phyloP scores from a whole-genome alignment of 2,888 invertebrate genomes.

The Cremastinae sp. region DNA sequence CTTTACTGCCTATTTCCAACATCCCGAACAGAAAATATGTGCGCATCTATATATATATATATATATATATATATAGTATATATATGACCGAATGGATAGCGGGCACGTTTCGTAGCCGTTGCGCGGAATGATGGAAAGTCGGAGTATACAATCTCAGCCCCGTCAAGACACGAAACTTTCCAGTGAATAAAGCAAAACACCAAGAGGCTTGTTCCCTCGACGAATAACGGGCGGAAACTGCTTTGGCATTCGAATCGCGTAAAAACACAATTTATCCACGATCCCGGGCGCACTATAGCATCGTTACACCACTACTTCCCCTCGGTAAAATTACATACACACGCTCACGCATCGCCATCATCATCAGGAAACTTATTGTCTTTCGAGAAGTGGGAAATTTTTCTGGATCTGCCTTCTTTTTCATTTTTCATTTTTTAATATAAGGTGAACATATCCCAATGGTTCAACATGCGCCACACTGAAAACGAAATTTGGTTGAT shows the following conservation, averaged over 20 bases:
- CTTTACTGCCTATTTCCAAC: slow-evolving; percentile 68
- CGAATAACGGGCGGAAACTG: slow-evolving; percentile 13
- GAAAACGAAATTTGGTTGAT: too few relatives aligned
- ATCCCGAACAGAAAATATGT: slow-evolving; percentile 39
- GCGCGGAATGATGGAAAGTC: slow-evolving; percentile 27
- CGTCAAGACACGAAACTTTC: background rate
- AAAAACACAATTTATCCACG: slow-evolving; percentile 69
- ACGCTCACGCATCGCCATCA: too few relatives aligned
- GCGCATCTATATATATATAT: slow-evolving; percentile 6
- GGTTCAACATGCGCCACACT: too few relatives aligned
- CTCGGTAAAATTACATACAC: too few relatives aligned
- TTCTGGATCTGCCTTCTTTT: too few relatives aligned
- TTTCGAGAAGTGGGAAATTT: too few relatives aligned
- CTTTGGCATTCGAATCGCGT: slow-evolving; percentile 69
- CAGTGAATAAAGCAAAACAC: slow-evolving; percentile 43
- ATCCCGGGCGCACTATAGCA: too few relatives aligned
- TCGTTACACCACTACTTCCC: too few relatives aligned
- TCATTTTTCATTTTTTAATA: too few relatives aligned
- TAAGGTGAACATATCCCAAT: too few relatives aligned
- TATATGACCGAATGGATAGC: slow-evolving; percentile 1
- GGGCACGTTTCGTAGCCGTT: slow-evolving; percentile 29
- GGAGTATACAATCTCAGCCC: slow-evolving; percentile 17
- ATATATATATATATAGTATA: too few relatives aligned
- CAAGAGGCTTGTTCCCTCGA: background rate
- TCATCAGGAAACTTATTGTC: too few relatives aligned